Base-by-base conservation (phyloP, 2,888 invertebrate genomes). In the Lepidocyrtinus sp. region DNA sequence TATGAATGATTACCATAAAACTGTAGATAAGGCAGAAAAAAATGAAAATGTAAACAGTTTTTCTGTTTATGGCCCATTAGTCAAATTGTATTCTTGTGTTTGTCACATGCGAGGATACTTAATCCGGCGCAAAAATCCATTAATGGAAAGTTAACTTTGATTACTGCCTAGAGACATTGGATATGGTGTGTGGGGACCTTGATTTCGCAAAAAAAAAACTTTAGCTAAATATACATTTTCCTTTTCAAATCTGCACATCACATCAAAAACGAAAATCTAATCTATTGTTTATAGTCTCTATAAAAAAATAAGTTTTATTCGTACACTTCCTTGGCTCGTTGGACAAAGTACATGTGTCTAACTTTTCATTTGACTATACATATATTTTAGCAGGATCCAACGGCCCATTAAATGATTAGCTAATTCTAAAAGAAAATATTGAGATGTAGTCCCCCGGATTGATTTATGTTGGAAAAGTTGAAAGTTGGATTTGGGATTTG, bases 91-190 rank as follows among this genome's bases (percentile, higher is more conserved):
- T 59, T 59, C 21, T 59, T 59, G 22, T 59, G 59, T 71, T 71
- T 71, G 65, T 65, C 59, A 67, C 59, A 19, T 19, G 21, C 3
- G 21, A 59, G 26, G 67, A 77, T 77, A 65, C 71, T 77, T 77
- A 77, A 71, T 71, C 71, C 76, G 64, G 55, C 68, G 65, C 27
- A 65, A 71, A 77, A 59, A 46, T 71, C 76, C 76, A 77, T 77
- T 77, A 77, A 77, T 77, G 76, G 71, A 26, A 50, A 61, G 45
- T 25, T 63, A 63, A 26, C 1, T 25, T 3, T n/a, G 2, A 19
- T 26, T 55, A 17, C 5, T 55, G 7, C 26, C 63, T 63, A 12
- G 1, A 63, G 3, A 24, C n/a, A 63, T 63, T 26, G 21, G 55
- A 55, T 55, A 22, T 61, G 24, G 61, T 61, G 61, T 24, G 17